Base-by-base conservation (phyloP, 2,113 vertebrate species). In the Strigops habroptila region DNA sequence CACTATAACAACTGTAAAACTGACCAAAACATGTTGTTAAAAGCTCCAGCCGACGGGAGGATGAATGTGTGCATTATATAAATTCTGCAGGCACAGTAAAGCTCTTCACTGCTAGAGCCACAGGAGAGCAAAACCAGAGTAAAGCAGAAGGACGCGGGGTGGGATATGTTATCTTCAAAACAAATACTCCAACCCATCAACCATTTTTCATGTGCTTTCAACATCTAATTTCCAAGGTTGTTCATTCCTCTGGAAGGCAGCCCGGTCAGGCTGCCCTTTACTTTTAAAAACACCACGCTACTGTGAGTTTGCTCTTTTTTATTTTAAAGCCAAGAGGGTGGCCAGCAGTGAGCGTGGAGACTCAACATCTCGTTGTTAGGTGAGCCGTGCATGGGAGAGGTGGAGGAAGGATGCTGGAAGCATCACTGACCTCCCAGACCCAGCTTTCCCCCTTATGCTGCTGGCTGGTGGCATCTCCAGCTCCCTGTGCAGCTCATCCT, bases 331-430 rank as follows among this genome's bases (percentile, higher is more conserved):
- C 75, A 22, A 23, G 57, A 33, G 31, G 69, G 64, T 3, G n/a
- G 75, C 43, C 18, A 11, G 17, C 41, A 41, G 60, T 0, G 1
- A 44, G 49, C 3, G 25, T 1, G 7, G 57, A 43, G 67, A 75
- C 3, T 39, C 3, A 3, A 9, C 7, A 16, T 7, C 23, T 12
- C 0, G 1, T 7, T 53, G 55, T n/a, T 30, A n/a, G 18, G 39
- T 1, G 48, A 88, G 63, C 12, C 0, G 1, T 3, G 52, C 3
- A 0, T 1, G n/a, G 55, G 48, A 57, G 52, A 2, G 0, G 9
- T 4, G 44, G 2, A 33, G 33, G 67, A 44, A 64, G 49, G 49
- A 46, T 10, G 43, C 46, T 13, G 24, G 43, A 49, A 78, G 43
- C n/a, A 39, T 60, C 19, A 0, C 7, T 0, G 1, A 33, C 37